Evolutionary conservation across 2,113 vertebrate genomes (phyloP).

Genomic region (Progne subis): DNA sequence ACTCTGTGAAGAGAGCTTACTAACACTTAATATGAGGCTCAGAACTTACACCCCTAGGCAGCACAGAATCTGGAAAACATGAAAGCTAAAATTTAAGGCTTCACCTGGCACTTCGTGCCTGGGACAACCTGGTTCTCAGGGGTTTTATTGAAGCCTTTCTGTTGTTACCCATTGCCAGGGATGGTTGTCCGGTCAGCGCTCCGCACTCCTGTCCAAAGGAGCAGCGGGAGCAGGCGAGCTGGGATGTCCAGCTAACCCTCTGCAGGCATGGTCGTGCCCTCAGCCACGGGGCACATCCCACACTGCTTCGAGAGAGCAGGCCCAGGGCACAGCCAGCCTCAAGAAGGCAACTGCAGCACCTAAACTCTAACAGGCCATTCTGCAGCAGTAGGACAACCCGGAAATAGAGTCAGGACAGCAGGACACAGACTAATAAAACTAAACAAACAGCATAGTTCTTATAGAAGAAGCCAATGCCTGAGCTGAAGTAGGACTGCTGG

Average conservation of each 20-base stretch:
- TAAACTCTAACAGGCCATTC: no score
- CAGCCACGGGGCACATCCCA: rapidly evolving
- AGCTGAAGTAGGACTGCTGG: background rate
- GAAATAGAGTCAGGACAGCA: background rate
- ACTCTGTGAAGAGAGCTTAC: background rate
- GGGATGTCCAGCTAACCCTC: no score
- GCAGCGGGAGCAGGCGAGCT: background rate
- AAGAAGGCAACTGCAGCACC: background rate
- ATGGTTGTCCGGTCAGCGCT: rapidly evolving
- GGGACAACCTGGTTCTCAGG: background rate
- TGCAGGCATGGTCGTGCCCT: background rate
- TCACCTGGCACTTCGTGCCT: background rate
- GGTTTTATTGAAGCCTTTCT: background rate
- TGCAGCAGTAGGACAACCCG: rapidly evolving
- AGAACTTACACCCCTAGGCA: background rate
- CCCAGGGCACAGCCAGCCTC: background rate
- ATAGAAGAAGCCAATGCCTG: rapidly evolving
- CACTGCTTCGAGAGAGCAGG: background rate
- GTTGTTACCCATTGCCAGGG: background rate
- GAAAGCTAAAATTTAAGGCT: background rate
- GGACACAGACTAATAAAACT: background rate
- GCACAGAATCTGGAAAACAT: background rate
- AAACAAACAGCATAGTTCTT: rapidly evolving
- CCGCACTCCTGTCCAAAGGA: rapidly evolving
- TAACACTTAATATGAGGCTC: background rate